Percentiles rank a stretch among this genome's conserved stretches.
phyloP scores from a whole-genome alignment of 2,797 vertebrate species.

The Gallinago stenura region DNA sequence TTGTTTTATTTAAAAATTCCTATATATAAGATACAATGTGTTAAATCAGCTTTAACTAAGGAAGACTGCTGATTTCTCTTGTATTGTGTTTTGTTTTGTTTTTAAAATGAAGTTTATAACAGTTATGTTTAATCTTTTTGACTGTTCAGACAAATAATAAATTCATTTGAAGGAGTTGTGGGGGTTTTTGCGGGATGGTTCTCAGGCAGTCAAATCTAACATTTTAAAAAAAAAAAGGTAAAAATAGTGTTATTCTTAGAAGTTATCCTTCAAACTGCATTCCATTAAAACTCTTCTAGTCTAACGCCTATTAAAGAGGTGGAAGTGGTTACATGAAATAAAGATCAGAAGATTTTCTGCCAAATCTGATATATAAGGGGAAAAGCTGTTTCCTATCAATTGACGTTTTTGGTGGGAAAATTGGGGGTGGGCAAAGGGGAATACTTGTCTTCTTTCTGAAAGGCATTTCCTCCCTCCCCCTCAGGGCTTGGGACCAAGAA shows the following conservation, averaged over 20 bases:
- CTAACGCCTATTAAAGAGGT: background rate
- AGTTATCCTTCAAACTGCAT: background rate
- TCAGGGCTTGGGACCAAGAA: accelerated
- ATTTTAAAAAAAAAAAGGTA: background rate
- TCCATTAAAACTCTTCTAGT: background rate
- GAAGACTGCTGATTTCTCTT: background rate
- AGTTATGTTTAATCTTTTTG: background rate
- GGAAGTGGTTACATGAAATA: background rate
- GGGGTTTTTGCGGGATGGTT: accelerated
- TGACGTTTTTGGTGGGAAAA: background rate
- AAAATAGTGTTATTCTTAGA: background rate
- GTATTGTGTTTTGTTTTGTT: no score
- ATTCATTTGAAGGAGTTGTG: background rate
- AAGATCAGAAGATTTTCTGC: background rate
- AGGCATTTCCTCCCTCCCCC: constrained; percentile 2
- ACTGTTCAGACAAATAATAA: background rate
- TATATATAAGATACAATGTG: background rate
- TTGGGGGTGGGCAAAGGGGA: background rate
- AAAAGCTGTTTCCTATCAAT: background rate
- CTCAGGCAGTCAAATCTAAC: background rate
- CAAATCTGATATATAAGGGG: background rate
- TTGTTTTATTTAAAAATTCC: background rate
- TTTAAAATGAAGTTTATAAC: background rate
- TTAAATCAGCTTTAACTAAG: background rate
- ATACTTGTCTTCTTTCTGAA: background rate